A percentile compares a stretch with the other conserved stretches of the same genome.
phyloP scores from a whole-genome alignment of 2,797 vertebrate genomes.

The Glyptemys insculpta region DNA sequence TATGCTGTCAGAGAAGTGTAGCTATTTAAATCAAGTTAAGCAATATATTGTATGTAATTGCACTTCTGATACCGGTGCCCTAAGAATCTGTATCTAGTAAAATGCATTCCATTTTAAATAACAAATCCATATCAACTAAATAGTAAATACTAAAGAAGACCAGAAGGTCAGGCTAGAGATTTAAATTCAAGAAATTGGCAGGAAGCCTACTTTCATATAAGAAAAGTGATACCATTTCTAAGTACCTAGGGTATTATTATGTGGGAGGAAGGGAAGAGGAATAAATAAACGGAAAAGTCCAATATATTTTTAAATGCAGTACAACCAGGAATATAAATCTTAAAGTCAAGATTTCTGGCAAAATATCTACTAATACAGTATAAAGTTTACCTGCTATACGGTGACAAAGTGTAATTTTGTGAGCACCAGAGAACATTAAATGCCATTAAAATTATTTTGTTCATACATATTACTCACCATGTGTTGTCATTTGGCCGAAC shows the following conservation, averaged over 20 bases:
- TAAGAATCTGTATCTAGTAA: conserved; percentile 46
- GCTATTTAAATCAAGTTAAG: conserved; percentile 43
- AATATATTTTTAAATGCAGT: conserved; percentile 64
- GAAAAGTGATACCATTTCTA: conserved; percentile 67
- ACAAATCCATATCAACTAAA: conserved; percentile 67
- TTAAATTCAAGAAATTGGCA: conserved; percentile 71
- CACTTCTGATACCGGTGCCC: background rate
- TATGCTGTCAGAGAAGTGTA: conserved; percentile 2
- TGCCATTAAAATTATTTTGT: background rate
- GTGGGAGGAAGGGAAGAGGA: conserved; percentile 55
- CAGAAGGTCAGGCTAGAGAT: conserved; percentile 60
- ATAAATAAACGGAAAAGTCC: conserved; percentile 59
- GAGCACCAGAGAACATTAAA: background rate
- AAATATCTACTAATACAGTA: background rate
- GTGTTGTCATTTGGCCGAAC: background rate
- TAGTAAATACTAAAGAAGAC: conserved; percentile 60
- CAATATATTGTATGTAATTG: background rate
- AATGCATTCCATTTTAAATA: conserved; percentile 72
- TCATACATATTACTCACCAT: conserved; percentile 13
- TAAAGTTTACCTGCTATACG: conserved; percentile 30
- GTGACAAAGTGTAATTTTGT: conserved; percentile 34
- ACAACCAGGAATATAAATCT: conserved; percentile 15
- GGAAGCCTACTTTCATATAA: conserved; percentile 67
- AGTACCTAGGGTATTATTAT: conserved; percentile 64
- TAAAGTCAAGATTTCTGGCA: conserved; percentile 33